Percentiles rank a stretch among this genome's conserved stretches.
These are phyloP conservation scores for Epizoanthus illoricatus DNA, from an alignment of 92 coral and sea anemone species.

Conservation along the genomic window DNA sequence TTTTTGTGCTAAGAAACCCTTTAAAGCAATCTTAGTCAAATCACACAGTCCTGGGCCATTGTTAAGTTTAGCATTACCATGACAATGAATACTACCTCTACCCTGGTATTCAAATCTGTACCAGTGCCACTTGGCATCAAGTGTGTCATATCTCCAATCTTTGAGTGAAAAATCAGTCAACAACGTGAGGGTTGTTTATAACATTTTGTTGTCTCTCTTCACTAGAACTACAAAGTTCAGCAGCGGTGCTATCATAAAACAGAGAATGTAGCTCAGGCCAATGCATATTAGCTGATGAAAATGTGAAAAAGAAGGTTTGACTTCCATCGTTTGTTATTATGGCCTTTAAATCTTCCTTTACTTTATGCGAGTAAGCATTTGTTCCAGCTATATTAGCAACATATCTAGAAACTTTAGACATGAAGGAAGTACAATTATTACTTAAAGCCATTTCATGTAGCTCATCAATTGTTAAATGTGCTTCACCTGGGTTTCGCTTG, in stretches of 20 bases:
- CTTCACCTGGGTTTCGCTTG: conserved; percentile 50
- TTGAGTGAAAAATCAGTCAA: neutral
- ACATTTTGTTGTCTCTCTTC: conserved; percentile 5
- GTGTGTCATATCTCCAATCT: too few species aligned
- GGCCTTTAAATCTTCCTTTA: neutral
- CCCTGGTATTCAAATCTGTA: too few species aligned
- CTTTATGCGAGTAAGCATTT: too few species aligned
- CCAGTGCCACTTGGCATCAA: too few species aligned
- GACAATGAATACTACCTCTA: too few species aligned
- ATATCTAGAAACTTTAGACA: conserved; percentile 71
- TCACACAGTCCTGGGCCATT: conserved; percentile 20
- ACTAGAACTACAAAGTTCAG: neutral
- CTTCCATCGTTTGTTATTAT: conserved; percentile 20
- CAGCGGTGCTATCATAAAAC: conserved; percentile 18
- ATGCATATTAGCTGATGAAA: neutral
- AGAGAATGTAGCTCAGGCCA: neutral
- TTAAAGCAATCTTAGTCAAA: conserved; percentile 22
- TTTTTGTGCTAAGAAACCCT: conserved; percentile 36
- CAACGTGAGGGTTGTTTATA: conserved; percentile 22
- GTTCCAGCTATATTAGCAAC: conserved; percentile 58
- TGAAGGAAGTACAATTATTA: conserved; percentile 45
- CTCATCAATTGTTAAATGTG: conserved; percentile 62
- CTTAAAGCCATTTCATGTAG: conserved; percentile 58
- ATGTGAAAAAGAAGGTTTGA: neutral
- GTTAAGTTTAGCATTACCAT: too few species aligned